Evolutionary conservation across 2,113 vertebrate species (phyloP).

Genomic region (Tachuris rubrigastra): DNA sequence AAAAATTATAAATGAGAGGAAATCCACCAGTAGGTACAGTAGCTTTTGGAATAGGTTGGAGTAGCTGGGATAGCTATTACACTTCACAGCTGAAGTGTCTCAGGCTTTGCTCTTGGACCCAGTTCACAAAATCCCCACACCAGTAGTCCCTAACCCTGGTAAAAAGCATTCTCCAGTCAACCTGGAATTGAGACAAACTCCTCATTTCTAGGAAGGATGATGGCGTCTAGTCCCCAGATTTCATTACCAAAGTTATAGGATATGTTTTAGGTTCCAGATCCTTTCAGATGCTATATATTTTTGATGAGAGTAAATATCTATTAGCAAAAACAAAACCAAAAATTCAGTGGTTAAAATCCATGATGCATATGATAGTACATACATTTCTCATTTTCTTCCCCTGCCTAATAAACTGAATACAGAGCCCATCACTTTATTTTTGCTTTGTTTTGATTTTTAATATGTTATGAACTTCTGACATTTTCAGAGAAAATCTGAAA

Average conservation of each 20-base stretch:
- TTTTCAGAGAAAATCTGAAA: not conserved
- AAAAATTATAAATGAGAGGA: not conserved
- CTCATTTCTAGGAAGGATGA: not conserved
- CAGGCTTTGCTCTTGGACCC: not conserved
- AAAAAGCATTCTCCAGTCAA: not conserved
- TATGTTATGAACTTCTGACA: not conserved
- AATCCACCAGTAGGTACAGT: not conserved
- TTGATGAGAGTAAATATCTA: not conserved
- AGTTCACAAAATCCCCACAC: not conserved
- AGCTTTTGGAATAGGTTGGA: not conserved
- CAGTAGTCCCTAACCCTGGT: not conserved
- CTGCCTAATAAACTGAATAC: too few relatives aligned
- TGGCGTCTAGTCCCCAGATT: not conserved
- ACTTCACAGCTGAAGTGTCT: not conserved
- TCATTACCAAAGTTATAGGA: not conserved
- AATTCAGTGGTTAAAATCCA: not conserved
- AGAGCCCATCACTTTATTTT: not conserved
- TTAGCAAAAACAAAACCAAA: not conserved
- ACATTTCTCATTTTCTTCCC: not conserved
- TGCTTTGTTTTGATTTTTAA: not conserved
- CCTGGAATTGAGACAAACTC: not conserved
- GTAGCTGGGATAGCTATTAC: not conserved
- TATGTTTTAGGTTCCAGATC: not conserved
- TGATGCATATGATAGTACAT: not conserved
- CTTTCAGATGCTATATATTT: not conserved